Percentiles rank a stretch among this genome's conserved stretches.
phyloP scores from a whole-genome alignment of 2,113 vertebrate species.

The Larimichthys crocea region DNA sequence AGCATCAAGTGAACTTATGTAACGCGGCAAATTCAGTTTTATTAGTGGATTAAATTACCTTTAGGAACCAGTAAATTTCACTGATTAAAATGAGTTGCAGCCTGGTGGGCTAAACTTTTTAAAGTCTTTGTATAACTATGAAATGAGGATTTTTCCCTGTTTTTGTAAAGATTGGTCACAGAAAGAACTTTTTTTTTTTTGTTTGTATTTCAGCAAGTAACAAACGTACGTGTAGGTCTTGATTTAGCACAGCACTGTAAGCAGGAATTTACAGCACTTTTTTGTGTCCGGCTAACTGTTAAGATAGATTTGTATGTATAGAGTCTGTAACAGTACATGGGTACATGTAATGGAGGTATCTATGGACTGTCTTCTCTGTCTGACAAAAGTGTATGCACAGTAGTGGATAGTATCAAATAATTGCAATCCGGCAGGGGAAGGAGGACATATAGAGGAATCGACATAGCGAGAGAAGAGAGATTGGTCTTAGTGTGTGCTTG shows the following conservation, averaged over 20 bases:
- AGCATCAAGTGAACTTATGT: slow-evolving; percentile 70
- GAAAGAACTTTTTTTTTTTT: background rate
- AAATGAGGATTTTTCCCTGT: background rate
- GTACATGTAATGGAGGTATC: slow-evolving; percentile 41
- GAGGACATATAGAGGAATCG: background rate
- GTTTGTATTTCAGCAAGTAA: slow-evolving; percentile 3
- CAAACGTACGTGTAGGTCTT: slow-evolving; percentile 45
- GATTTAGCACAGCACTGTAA: slow-evolving; percentile 77
- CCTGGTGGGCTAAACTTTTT: background rate
- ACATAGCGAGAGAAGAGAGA: slow-evolving; percentile 37
- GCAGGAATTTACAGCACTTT: slow-evolving; percentile 81
- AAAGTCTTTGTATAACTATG: background rate
- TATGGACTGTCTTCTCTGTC: slow-evolving; percentile 34
- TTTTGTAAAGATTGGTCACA: slow-evolving; percentile 22
- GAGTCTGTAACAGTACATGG: slow-evolving; percentile 49
- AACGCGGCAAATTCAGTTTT: slow-evolving; percentile 32
- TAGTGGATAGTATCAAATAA: background rate
- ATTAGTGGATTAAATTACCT: background rate
- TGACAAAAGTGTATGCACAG: slow-evolving; percentile 44
- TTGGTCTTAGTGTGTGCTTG: slow-evolving; percentile 58
- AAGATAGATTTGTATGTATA: slow-evolving; percentile 70
- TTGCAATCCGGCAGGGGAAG: slow-evolving; percentile 18
- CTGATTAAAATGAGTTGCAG: slow-evolving; percentile 3
- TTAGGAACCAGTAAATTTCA: slow-evolving; percentile 12
- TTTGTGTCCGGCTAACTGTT: too few species aligned